Percentiles rank a stretch among this genome's conserved stretches.
phyloP scores from a whole-genome alignment of 2,888 invertebrate species.

The Drosophila phalerata region DNA sequence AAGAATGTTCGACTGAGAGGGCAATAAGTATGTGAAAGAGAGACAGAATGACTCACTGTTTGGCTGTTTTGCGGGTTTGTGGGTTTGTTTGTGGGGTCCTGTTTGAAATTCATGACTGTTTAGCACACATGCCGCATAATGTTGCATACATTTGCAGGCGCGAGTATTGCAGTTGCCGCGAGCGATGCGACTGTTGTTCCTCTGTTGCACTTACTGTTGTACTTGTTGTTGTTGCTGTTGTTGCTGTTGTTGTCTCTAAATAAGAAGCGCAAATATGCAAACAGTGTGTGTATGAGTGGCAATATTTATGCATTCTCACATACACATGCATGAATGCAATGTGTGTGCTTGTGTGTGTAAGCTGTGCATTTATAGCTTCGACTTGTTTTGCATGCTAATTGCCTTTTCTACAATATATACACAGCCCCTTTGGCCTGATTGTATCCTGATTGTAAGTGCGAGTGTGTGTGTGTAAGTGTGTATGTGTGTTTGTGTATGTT shows the following conservation, averaged over 20 bases:
- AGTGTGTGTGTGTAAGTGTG: constrained; percentile 8
- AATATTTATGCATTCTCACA: constrained; percentile 73
- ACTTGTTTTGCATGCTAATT: constrained; percentile 81
- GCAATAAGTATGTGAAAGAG: constrained; percentile 4
- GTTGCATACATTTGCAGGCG: constrained; percentile 74
- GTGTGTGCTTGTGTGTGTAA: constrained; percentile 37
- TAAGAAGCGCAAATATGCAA: constrained; percentile 65
- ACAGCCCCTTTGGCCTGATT: not conserved
- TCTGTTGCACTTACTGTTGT: constrained; percentile 19
- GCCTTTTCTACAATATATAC: constrained; percentile 38
- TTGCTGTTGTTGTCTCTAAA: constrained; percentile 50
- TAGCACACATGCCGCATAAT: constrained; percentile 80
- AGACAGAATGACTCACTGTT: not conserved
- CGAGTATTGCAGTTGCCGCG: constrained; percentile 54
- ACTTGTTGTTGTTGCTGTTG: constrained; percentile 16
- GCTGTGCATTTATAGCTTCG: constrained; percentile 68
- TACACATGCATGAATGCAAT: constrained; percentile 54
- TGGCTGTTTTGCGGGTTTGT: constrained; percentile 21
- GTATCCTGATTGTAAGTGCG: not conserved
- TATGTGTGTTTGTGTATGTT: constrained; percentile 13
- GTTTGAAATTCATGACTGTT: constrained; percentile 80
- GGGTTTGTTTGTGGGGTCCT: constrained; percentile 61
- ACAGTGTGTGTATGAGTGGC: constrained; percentile 21
- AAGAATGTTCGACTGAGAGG: constrained; percentile 55
- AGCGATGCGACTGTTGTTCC: constrained; percentile 42